Evolutionary conservation across 2,888 invertebrate species (phyloP).

Genomic region (Parapristionchus giblindavisi): DNA sequence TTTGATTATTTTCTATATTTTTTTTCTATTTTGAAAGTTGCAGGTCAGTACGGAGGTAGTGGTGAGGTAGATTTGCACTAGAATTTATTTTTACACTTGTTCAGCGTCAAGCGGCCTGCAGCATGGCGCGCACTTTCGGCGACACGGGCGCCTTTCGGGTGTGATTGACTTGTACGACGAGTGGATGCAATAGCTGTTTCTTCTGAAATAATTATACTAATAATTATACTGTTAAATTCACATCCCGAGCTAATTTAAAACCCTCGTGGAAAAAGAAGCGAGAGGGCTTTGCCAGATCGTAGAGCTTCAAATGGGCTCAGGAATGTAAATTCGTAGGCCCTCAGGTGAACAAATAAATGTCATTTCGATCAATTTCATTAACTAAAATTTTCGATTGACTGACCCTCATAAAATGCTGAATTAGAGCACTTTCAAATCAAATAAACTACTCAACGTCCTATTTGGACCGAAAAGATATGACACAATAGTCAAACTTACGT

Average conservation of each 20-base stretch:
- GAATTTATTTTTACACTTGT: too few relatives aligned
- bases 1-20: too few relatives aligned
- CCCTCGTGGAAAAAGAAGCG: neutral
- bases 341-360: too few relatives aligned
- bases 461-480: too few relatives aligned
- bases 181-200: constrained; percentile 30
- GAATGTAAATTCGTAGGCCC: too few relatives aligned
- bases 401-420: neutral
- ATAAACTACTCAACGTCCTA: too few relatives aligned
- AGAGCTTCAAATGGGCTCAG: too few relatives aligned
- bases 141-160: constrained; percentile 28
- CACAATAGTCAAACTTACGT: constrained; percentile 21
- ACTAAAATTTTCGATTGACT: neutral
- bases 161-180: constrained; percentile 28
- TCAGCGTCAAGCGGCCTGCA: constrained; percentile 1
- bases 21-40: too few relatives aligned
- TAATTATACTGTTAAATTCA: neutral
- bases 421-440: too few relatives aligned
- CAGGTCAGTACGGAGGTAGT: too few relatives aligned
- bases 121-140: constrained; percentile 26
- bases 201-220: constrained; percentile 12
- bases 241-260: neutral
- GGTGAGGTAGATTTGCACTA: too few relatives aligned
- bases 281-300: too few relatives aligned
- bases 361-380: neutral